These are phyloP conservation scores for Geopemphigus sp. DNA, from an alignment of 1,140 invertebrate species.

Conservation along the genomic window DNA sequence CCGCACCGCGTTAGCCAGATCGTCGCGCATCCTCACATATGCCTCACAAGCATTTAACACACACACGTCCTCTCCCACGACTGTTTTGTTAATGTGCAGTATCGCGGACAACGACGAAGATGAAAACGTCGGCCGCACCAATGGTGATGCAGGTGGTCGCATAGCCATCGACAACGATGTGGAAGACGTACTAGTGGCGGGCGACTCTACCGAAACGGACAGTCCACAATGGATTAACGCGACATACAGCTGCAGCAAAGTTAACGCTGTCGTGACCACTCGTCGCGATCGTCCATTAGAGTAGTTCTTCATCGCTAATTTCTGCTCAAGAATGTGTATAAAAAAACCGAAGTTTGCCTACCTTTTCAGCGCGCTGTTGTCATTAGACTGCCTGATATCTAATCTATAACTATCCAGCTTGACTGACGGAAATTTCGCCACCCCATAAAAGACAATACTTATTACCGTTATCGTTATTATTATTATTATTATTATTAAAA, in stretches of 20 bases:
- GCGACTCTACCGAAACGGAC: too few species aligned
- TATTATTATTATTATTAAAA: too few species aligned
- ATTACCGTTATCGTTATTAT: too few species aligned
- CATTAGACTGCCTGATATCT: background rate
- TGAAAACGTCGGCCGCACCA: background rate
- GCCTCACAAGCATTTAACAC: constrained; percentile 51
- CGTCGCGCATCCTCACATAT: constrained; percentile 50
- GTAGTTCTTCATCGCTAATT: too few species aligned
- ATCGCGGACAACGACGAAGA: background rate
- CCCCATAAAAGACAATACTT: too few species aligned
- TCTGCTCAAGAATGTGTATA: too few species aligned
- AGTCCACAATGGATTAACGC: too few species aligned
- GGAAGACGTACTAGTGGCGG: background rate
- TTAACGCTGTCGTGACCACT: background rate
- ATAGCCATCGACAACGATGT: background rate
- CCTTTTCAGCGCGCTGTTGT: background rate
- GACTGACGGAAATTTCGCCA: too few species aligned
- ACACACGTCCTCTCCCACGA: constrained; percentile 44
- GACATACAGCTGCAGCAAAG: background rate
- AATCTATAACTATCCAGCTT: background rate
- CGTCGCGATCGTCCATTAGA: too few species aligned
- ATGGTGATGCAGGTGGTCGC: background rate
- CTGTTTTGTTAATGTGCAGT: background rate
- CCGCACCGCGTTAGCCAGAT: constrained; percentile 41
- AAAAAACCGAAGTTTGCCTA: background rate